Conservation (phyloP, 92 coral and sea anemone genomes). For the Porites divaricata region DNA sequence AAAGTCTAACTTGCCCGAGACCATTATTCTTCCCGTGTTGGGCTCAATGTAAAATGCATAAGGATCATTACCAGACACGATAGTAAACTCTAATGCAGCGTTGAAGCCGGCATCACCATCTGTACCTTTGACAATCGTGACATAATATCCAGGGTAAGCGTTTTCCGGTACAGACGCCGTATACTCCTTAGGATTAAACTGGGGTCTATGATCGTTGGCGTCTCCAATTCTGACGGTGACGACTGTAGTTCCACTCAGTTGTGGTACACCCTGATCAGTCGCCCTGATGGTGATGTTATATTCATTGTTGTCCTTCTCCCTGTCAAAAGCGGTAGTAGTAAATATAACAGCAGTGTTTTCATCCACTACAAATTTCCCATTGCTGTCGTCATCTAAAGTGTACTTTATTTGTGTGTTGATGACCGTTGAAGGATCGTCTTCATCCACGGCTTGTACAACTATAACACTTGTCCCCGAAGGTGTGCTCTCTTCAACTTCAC, state of each 20-base stretch:
- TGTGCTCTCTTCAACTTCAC: constrained; percentile 67
- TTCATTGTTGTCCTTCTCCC: constrained; percentile 59
- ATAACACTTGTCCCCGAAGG: constrained; percentile 81
- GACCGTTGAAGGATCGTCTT: constrained; percentile 69
- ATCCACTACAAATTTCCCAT: constrained; percentile 71
- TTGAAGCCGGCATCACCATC: constrained; percentile 71
- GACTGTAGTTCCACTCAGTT: constrained; percentile 58
- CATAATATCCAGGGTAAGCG: constrained; percentile 69
- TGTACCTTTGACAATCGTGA: constrained; percentile 63
- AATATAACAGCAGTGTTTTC: constrained; percentile 61
- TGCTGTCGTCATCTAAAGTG: constrained; percentile 74
- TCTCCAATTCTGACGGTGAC: constrained; percentile 71
- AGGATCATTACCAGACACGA: constrained; percentile 84
- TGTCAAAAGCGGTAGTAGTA: constrained; percentile 62
- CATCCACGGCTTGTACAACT: constrained; percentile 85
- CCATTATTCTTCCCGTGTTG: constrained; percentile 63
- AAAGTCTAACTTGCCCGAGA: constrained; percentile 78
- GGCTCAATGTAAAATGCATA: constrained; percentile 86
- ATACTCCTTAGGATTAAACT: constrained; percentile 54
- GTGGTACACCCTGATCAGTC: constrained; percentile 80
- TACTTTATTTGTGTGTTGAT: constrained; percentile 78
- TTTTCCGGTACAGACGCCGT: constrained; percentile 77
- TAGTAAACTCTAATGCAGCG: constrained; percentile 68
- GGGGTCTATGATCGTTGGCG: constrained; percentile 82
- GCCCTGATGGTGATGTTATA: constrained; percentile 78